Percentiles rank a stretch among this genome's conserved stretches.
These are phyloP conservation scores for Drosophila nebulosa DNA, from an alignment of 1,140 invertebrate species.

Conservation along the genomic window DNA sequence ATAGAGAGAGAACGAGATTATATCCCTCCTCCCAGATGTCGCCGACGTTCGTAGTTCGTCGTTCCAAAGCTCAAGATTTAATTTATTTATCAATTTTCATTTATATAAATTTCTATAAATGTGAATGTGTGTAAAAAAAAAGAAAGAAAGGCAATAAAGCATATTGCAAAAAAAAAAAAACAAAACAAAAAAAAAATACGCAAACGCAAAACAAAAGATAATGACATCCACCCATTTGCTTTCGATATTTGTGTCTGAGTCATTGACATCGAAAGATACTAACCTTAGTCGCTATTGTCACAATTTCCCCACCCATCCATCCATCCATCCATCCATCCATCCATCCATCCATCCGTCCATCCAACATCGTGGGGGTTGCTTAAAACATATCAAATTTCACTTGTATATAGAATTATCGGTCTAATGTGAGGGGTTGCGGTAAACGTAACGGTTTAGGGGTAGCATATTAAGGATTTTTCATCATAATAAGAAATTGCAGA, in stretches of 20 bases:
- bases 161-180: neutral
- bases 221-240: neutral
- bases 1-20: neutral
- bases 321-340: too few species aligned
- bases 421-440: too few species aligned
- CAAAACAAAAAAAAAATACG: neutral
- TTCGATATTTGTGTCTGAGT: constrained; percentile 30
- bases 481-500: too few species aligned
- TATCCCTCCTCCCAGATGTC: neutral
- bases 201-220: constrained; percentile 1
- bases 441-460: too few species aligned
- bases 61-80: neutral
- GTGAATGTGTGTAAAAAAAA: neutral
- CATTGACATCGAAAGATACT: constrained; percentile 62
- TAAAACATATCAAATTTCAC: neutral
- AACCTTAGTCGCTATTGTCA: constrained; percentile 45
- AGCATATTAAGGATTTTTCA: too few species aligned
- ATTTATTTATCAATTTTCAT: neutral
- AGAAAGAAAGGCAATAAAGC: neutral
- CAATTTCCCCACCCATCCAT: constrained; percentile 7
- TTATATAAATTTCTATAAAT: neutral
- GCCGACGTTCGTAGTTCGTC: too few species aligned
- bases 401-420: neutral
- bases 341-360: too few species aligned
- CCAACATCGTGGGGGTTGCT: neutral